phyloP scores from a whole-genome alignment of 2,113 vertebrate genomes.

The Sturnira hondurensis region DNA sequence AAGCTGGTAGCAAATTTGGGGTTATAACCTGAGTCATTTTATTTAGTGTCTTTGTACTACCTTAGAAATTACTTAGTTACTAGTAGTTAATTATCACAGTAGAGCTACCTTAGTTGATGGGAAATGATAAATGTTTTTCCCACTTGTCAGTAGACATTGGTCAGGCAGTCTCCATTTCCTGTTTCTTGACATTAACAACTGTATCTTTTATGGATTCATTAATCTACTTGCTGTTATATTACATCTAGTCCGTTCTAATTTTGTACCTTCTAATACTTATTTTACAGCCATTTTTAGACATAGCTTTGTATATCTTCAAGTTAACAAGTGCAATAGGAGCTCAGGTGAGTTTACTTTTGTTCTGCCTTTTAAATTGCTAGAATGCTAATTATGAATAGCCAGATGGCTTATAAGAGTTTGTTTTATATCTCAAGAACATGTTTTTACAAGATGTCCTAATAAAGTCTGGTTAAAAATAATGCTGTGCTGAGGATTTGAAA shows the following conservation, averaged over 20 bases:
- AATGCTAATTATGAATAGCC: background rate
- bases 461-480: slow-evolving; percentile 31
- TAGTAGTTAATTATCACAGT: background rate
- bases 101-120: background rate
- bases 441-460: background rate
- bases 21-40: slow-evolving; percentile 11
- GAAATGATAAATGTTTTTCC: background rate
- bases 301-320: slow-evolving; percentile 97
- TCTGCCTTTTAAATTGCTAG: background rate
- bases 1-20: background rate
- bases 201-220: background rate
- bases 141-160: background rate
- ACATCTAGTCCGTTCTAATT: slow-evolving; percentile 46
- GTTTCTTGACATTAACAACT: slow-evolving; percentile 8
- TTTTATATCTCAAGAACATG: slow-evolving; percentile 9
- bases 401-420: background rate
- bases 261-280: slow-evolving; percentile 54
- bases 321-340: slow-evolving; percentile 95
- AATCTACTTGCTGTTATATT: background rate
- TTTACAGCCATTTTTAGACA: slow-evolving; percentile 94
- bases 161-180: slow-evolving; percentile 21
- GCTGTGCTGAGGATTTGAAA: background rate
- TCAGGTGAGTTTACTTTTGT: slow-evolving; percentile 85
- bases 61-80: background rate
- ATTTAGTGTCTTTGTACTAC: background rate